Percentiles rank a stretch among this genome's conserved stretches.
These are phyloP conservation scores for Triplophysa bombifrons DNA, from an alignment of 2,797 vertebrate species.

Conservation along the genomic window DNA sequence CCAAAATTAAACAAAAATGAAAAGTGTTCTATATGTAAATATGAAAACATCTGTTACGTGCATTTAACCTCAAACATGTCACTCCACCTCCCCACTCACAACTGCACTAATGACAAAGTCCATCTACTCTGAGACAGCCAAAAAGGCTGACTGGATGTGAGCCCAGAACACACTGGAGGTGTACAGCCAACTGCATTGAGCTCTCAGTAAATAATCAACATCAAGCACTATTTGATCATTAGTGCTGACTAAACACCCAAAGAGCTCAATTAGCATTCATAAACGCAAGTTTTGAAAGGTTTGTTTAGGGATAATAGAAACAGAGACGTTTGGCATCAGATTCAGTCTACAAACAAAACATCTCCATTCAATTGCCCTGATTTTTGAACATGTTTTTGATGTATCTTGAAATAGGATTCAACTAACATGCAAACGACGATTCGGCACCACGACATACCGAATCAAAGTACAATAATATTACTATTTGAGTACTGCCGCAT, in stretches of 20 bases:
- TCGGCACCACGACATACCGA: neutral
- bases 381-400: constrained; percentile 3
- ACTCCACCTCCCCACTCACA: neutral
- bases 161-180: constrained; percentile 48
- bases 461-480: neutral
- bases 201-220: constrained; percentile 40
- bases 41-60: constrained; percentile 18
- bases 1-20: neutral
- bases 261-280: constrained; percentile 42
- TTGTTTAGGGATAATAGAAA: constrained; percentile 30
- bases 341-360: neutral
- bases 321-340: neutral
- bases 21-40: neutral
- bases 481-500: too few species aligned
- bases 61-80: constrained; percentile 14
- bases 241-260: constrained; percentile 39
- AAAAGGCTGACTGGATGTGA: constrained; percentile 46
- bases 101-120: constrained; percentile 20
- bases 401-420: neutral
- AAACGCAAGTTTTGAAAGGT: constrained; percentile 38
- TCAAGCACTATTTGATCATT: constrained; percentile 46
- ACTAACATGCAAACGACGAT: too few species aligned
- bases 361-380: neutral
- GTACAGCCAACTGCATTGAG: constrained; percentile 28
- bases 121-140: constrained; percentile 40